Evolutionary conservation across 30 jellyfish, hydroid and myxozoan species (phyloP), one percentile per base, ranked within the genome.

Genomic region (Aurelia aurita): DNA sequence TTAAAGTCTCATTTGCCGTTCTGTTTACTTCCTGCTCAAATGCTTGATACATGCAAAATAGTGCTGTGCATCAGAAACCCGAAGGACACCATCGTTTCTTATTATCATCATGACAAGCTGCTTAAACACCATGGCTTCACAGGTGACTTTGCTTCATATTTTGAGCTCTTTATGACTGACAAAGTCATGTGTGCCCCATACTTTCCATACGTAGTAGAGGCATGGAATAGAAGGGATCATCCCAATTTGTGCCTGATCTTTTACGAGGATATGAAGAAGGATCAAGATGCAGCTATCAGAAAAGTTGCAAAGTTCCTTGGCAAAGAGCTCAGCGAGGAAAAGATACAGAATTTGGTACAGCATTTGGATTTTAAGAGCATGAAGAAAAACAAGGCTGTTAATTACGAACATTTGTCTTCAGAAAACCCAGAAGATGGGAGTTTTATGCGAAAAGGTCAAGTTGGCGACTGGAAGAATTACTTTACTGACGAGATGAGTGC

Each of bases 391-490:
- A 16, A 23, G 29, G 72, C 68, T 31, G 68, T 21, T 32, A 44
- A 43, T n/a, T 16, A 53, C 29, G 72, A 73, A 6, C 1, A 1
- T 45, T 31, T 28, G n/a, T n/a, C n/a, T 2, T 1, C 14, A 53
- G 61, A 10, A 19, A 73, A 10, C 9, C 22, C 54, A 26, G 32
- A 29, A 12, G 34, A 23, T 5, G 85, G 85, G 28, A 27, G 34
- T 28, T 73, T 73, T 54, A 19, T 73, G 18, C 53, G 85, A 11
- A 73, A 73, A 73, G 85, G 85, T 54, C 45, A 20, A 39, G 83
- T 71, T 71, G 83, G 83, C 15, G 83, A 71, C 35, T 71, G 83
- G 83, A 71, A 73, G 19, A 53, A 54, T 21, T 73, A 73, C 49
- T 73, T 73, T 15, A 73, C 85, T 49, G 85, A 47, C 0, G 62